These are phyloP conservation scores for Zosterops hypoxanthus DNA, from an alignment of 2,113 vertebrate species.

Conservation along the genomic window DNA sequence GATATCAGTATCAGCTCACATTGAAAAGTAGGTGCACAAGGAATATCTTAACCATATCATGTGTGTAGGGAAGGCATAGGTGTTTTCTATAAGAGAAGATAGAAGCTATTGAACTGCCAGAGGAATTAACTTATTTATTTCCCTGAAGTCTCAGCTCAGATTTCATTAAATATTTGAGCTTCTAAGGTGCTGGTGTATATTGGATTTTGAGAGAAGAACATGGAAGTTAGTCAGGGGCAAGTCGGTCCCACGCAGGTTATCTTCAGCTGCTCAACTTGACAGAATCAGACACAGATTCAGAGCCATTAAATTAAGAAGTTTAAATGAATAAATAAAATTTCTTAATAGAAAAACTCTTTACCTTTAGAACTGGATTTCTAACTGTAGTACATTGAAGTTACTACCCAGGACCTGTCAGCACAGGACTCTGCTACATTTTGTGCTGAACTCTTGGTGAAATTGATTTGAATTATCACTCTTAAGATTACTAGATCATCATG, in stretches of 20 bases:
- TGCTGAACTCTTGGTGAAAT: background rate
- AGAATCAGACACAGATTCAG: background rate
- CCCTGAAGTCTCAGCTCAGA: background rate
- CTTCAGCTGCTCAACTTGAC: background rate
- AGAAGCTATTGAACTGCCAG: background rate
- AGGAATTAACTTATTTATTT: background rate
- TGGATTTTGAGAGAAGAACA: background rate
- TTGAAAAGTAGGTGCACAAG: background rate
- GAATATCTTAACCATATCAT: background rate
- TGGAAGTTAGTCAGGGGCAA: background rate
- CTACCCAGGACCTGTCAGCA: background rate
- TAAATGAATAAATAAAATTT: background rate
- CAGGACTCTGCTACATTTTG: background rate
- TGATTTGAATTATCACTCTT: background rate
- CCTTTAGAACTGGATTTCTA: background rate
- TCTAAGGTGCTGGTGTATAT: background rate
- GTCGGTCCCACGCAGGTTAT: background rate
- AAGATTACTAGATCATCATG: background rate
- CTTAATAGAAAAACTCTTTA: background rate
- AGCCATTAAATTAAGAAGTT: background rate
- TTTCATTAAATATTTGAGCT: constrained; percentile 12
- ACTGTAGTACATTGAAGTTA: background rate
- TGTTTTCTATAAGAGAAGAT: background rate
- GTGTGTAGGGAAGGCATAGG: background rate
- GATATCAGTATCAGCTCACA: background rate